Percentiles rank a stretch among this genome's conserved stretches.
phyloP scores from a whole-genome alignment of 2,888 invertebrate genomes.

The Horisme vitalbata region DNA sequence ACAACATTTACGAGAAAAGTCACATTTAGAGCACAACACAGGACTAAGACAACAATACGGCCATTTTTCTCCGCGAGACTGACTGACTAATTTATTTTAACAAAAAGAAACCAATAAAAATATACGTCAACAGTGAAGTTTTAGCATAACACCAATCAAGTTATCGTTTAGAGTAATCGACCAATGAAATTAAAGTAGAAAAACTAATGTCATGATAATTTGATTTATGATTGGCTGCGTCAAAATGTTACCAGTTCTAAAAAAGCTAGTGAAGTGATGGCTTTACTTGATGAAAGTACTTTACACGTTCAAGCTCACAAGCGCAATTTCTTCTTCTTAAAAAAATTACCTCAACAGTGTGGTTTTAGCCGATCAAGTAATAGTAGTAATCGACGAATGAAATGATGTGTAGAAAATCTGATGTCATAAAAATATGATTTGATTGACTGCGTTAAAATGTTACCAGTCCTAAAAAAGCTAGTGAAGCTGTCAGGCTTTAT shows the following conservation, averaged over 20 bases:
- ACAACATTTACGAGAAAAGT: constrained; percentile 53
- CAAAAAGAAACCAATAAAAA: constrained; percentile 47
- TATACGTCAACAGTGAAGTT: constrained; percentile 26
- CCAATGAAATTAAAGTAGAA: constrained; percentile 10
- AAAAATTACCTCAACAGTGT: too few species aligned
- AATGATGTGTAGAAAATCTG: too few species aligned
- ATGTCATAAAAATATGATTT: too few species aligned
- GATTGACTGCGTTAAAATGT: too few species aligned
- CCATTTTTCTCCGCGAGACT: constrained; percentile 81
- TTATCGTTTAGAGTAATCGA: neutral
- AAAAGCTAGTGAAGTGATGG: neutral
- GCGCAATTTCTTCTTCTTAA: too few species aligned
- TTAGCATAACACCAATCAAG: constrained; percentile 36
- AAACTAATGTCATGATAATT: neutral
- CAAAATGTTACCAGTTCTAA: constrained; percentile 3
- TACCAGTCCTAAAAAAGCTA: too few species aligned
- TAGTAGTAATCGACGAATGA: too few species aligned
- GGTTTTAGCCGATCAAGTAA: too few species aligned
- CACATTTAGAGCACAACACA: constrained; percentile 57
- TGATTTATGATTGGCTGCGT: constrained; percentile 8
- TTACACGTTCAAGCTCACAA: too few species aligned
- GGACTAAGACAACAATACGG: constrained; percentile 73
- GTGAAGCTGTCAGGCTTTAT: too few species aligned
- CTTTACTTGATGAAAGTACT: neutral
- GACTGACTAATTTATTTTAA: constrained; percentile 30